Conservation (phyloP, 2,113 vertebrate genomes). For the Gopherus flavomarginatus region DNA sequence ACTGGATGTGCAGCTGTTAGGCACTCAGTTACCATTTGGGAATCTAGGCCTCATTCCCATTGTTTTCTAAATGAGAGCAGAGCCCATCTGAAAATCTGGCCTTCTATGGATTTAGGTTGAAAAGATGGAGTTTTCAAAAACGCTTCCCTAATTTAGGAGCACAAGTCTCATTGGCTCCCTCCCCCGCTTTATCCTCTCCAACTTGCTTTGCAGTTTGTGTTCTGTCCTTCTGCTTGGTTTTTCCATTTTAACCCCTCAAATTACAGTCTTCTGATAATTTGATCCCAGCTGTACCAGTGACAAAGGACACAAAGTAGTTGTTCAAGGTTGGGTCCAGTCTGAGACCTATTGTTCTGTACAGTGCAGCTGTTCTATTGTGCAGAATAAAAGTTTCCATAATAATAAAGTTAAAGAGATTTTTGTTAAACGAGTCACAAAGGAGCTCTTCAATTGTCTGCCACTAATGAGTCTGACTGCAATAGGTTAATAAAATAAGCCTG, state of each 20-base stretch:
- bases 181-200: not conserved
- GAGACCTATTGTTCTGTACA: not conserved
- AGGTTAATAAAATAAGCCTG: not conserved
- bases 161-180: not conserved
- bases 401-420: not conserved
- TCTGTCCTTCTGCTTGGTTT: not conserved
- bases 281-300: not conserved
- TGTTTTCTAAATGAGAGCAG: not conserved
- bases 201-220: not conserved
- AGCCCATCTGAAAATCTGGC: not conserved
- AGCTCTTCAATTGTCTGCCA: not conserved
- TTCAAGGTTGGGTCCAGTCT: not conserved
- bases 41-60: not conserved
- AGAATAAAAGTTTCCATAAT: not conserved
- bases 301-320: not conserved
- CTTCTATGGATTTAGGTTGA: not conserved
- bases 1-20: not conserved
- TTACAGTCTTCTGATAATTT: not conserved
- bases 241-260: not conserved
- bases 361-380: not conserved
- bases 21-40: not conserved
- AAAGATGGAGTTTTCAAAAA: not conserved
- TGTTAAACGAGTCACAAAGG: slow-evolving; percentile 15
- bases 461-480: not conserved
- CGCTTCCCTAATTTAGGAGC: not conserved